A percentile compares a stretch with the other conserved stretches of the same genome.
These are phyloP conservation scores for Edolisoma coerulescens DNA, from an alignment of 2,113 vertebrate species.

Conservation along the genomic window DNA sequence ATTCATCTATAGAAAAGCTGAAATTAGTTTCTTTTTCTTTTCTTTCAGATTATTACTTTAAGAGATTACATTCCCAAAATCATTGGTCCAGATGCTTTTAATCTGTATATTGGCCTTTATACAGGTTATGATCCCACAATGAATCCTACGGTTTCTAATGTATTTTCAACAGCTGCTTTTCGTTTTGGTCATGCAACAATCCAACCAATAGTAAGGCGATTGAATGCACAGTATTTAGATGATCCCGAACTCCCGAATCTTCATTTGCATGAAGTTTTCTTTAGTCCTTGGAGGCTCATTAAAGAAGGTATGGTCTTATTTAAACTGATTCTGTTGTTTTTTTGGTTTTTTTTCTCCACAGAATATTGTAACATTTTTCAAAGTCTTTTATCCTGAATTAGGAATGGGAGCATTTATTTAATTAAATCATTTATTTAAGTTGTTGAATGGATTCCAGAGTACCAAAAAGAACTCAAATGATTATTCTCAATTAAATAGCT, in stretches of 20 bases:
- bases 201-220: constrained; percentile 72
- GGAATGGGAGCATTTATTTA: background rate
- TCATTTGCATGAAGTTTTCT: constrained; percentile 82
- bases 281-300: constrained; percentile 91
- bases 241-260: constrained; percentile 74
- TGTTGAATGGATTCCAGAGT: background rate
- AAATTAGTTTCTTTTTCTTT: background rate
- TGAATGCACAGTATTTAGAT: constrained; percentile 81
- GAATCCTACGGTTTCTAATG: constrained; percentile 85
- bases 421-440: background rate
- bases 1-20: background rate
- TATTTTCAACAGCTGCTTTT: constrained; percentile 94
- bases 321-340: background rate
- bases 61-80: constrained; percentile 92
- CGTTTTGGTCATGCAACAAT: constrained; percentile 91
- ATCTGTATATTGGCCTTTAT: constrained; percentile 80
- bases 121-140: constrained; percentile 77
- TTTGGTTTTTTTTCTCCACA: background rate
- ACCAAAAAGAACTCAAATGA: background rate
- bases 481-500: background rate
- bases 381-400: background rate
- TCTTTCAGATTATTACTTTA: constrained; percentile 85
- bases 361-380: background rate
- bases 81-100: constrained; percentile 80
- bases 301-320: constrained; percentile 80